phyloP scores from a whole-genome alignment of 2,113 vertebrate genomes.

The Psittacula cyanocephala region DNA sequence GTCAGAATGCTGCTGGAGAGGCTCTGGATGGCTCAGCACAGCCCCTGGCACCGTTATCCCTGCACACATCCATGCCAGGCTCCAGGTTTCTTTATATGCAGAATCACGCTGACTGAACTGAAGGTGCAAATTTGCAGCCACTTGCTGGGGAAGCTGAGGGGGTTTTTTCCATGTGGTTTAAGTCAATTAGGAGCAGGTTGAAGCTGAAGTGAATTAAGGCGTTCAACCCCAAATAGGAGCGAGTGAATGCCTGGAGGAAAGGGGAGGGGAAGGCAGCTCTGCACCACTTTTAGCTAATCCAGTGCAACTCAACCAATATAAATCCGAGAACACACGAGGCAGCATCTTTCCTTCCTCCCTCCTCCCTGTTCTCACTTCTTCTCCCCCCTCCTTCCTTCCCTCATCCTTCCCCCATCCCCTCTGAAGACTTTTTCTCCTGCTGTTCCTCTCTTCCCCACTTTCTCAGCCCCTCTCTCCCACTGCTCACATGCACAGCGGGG shows the following conservation, averaged over 20 bases:
- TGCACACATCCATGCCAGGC: neutral
- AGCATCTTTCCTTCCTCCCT: constrained; percentile 39
- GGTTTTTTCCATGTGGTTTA: constrained; percentile 37
- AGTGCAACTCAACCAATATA: constrained; percentile 10
- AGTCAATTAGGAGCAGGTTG: constrained; percentile 61
- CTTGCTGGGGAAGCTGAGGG: constrained; percentile 13
- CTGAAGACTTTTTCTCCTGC: constrained; percentile 41
- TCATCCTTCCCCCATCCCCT: constrained; percentile 35
- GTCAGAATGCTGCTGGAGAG: neutral
- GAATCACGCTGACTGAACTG: neutral
- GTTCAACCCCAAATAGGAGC: neutral
- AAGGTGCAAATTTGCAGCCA: constrained; percentile 30
- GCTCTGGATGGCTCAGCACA: neutral
- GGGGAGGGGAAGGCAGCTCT: constrained; percentile 47
- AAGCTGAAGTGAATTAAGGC: constrained; percentile 61
- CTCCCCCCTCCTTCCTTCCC: constrained; percentile 20
- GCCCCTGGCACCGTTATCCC: neutral
- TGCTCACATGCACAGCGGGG: neutral
- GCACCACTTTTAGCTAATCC: constrained; percentile 59
- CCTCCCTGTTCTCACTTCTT: constrained; percentile 46
- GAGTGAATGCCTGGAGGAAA: neutral
- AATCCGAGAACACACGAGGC: constrained; percentile 17
- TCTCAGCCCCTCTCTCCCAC: neutral
- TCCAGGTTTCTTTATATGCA: neutral
- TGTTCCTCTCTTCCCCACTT: constrained; percentile 13